A percentile compares a stretch with the other conserved stretches of the same genome.
These are phyloP conservation scores for Norana najaformis DNA, from an alignment of 2,888 invertebrate species.

Conservation along the genomic window DNA sequence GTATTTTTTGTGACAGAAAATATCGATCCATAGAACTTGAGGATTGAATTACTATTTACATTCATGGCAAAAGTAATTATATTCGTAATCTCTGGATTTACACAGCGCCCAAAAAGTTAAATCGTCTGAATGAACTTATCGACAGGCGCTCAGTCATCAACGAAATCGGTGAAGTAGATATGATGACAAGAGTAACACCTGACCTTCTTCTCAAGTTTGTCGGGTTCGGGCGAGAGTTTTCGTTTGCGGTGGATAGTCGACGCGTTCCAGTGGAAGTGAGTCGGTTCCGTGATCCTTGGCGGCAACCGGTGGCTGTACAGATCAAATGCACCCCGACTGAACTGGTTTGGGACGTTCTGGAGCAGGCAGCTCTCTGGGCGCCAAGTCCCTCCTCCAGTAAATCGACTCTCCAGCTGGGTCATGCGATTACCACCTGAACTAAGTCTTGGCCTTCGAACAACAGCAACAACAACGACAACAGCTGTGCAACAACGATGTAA, in stretches of 20 bases:
- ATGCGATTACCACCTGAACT: constrained; percentile 16
- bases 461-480: constrained; percentile 4
- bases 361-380: constrained; percentile 22
- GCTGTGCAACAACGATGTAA: neutral
- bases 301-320: neutral
- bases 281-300: constrained; percentile 40
- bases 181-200: neutral
- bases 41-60: too few species aligned
- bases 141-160: too few species aligned
- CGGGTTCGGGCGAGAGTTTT: constrained; percentile 17
- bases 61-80: too few species aligned
- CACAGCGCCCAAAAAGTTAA: too few species aligned
- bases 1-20: too few species aligned
- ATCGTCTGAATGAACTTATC: too few species aligned
- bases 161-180: too few species aligned
- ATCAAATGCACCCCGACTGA: neutral
- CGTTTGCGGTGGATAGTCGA: constrained; percentile 16
- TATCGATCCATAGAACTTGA: too few species aligned
- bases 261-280: constrained; percentile 46
- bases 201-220: neutral
- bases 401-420: constrained; percentile 32
- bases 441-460: constrained; percentile 18
- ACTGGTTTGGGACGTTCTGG: neutral
- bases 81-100: too few species aligned
- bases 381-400: neutral